Percentiles rank a stretch among this genome's conserved stretches.
Evolutionary conservation across 2,888 invertebrate genomes (phyloP).

Genomic region (Furcula furcula): DNA sequence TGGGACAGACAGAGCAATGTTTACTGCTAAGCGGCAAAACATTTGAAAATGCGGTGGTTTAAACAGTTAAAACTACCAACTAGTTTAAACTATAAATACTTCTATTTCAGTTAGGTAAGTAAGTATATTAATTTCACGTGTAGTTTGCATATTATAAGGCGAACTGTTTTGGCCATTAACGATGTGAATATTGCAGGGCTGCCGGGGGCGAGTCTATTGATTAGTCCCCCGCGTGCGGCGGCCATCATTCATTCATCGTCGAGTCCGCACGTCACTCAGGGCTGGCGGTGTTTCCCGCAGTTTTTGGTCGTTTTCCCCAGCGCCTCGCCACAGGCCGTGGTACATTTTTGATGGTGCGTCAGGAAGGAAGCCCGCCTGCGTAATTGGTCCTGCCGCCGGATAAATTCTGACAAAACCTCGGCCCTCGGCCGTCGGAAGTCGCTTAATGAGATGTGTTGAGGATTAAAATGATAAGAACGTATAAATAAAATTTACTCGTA

Average conservation of each 20-base stretch:
- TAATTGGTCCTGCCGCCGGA: conserved; percentile 61
- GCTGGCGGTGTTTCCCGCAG: conserved; percentile 25
- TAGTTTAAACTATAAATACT: no score
- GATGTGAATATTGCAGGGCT: conserved; percentile 49
- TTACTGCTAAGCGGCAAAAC: no score
- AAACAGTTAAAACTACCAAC: no score
- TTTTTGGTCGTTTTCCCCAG: conserved; percentile 41
- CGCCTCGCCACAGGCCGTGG: conserved; percentile 44
- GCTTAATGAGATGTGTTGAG: conserved; percentile 44
- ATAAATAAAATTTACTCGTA: conserved; percentile 1
- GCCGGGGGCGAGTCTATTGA: conserved; percentile 48
- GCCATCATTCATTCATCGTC: conserved; percentile 68
- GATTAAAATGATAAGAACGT: conserved; percentile 2
- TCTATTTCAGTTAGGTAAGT: no score
- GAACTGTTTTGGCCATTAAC: conserved; percentile 49
- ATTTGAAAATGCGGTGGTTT: no score
- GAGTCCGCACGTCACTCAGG: conserved; percentile 54
- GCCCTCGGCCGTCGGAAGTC: conserved; percentile 34
- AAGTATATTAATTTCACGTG: no score
- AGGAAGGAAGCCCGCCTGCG: conserved; percentile 59
- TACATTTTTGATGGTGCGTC: conserved; percentile 67
- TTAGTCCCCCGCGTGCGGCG: conserved; percentile 42
- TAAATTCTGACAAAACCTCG: conserved; percentile 44
- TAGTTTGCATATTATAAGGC: conserved; percentile 24
- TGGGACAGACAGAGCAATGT: no score